Conservation (phyloP, 2,888 invertebrate species). For the Heliconius ismenius region DNA sequence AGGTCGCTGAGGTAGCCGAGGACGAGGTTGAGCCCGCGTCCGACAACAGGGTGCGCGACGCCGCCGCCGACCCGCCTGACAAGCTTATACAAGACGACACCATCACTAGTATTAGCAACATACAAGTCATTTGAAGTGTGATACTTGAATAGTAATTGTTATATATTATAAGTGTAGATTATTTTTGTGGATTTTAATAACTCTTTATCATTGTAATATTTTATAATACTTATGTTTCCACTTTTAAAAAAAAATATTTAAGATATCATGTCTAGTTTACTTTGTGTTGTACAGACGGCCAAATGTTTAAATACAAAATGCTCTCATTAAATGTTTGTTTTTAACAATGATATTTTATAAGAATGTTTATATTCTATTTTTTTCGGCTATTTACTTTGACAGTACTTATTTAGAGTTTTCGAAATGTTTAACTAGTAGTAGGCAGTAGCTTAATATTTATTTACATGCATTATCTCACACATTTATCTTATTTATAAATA, state of each 20-base stretch:
- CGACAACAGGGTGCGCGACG: constrained; percentile 44
- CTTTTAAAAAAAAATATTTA: constrained; percentile 4
- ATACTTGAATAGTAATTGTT: constrained; percentile 39
- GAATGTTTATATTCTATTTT: neutral
- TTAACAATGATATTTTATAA: neutral
- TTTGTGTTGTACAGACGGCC: constrained; percentile 8
- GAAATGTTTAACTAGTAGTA: constrained; percentile 11
- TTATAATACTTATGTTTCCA: neutral
- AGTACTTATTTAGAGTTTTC: constrained; percentile 10
- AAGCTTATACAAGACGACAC: constrained; percentile 63
- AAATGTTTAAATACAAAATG: neutral
- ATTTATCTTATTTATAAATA: constrained; percentile 8
- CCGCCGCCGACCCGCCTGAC: constrained; percentile 57
- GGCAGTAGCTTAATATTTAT: constrained; percentile 9
- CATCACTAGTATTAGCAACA: constrained; percentile 56
- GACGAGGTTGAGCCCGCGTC: constrained; percentile 42
- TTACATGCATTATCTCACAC: neutral
- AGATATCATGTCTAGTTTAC: neutral
- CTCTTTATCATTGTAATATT: constrained; percentile 15
- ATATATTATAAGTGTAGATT: constrained; percentile 33
- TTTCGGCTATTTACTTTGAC: constrained; percentile 4
- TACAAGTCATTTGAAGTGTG: constrained; percentile 58
- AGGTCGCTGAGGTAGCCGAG: constrained; percentile 47
- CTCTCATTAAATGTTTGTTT: constrained; percentile 2
- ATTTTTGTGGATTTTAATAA: constrained; percentile 30